These are phyloP conservation scores for Asobara japonica DNA, from an alignment of 1,140 invertebrate species.

Conservation along the genomic window DNA sequence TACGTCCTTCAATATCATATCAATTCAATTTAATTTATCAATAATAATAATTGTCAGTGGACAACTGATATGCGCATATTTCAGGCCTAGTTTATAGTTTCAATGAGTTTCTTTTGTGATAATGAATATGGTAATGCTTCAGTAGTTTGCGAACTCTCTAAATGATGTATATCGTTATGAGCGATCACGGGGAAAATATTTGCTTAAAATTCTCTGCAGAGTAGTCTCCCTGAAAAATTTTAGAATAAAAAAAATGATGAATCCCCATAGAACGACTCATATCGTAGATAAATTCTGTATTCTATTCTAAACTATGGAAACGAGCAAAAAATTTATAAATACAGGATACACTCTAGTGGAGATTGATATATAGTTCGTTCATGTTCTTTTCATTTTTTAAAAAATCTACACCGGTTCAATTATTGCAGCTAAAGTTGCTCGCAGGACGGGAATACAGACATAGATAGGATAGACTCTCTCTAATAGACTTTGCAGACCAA, in stretches of 20 bases:
- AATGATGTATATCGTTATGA: background rate
- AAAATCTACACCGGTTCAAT: conserved; percentile 8
- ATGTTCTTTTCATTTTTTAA: background rate
- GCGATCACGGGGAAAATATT: background rate
- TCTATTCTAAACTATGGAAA: background rate
- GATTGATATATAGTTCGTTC: background rate
- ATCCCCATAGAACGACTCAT: background rate
- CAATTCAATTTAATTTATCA: background rate
- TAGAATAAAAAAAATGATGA: too few species aligned
- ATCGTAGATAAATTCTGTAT: background rate
- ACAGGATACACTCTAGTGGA: background rate
- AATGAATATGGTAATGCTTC: conserved; percentile 4
- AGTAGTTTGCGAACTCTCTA: background rate
- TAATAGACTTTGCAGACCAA: conserved; percentile 11
- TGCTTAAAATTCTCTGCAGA: background rate
- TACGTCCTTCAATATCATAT: background rate
- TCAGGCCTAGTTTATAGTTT: conserved; percentile 4
- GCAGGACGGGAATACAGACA: conserved; percentile 7
- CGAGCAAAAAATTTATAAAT: conserved; percentile 1
- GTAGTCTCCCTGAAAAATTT: too few species aligned
- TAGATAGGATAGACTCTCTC: conserved; percentile 16
- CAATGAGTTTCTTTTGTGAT: conserved; percentile 1
- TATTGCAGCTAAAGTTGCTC: conserved; percentile 3
- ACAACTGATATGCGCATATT: conserved; percentile 15
- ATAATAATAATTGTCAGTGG: conserved; percentile 11